A percentile compares a stretch with the other conserved stretches of the same genome.
phyloP scores from a whole-genome alignment of 2,797 vertebrate species.

The Enteromius unitaeniatus region DNA sequence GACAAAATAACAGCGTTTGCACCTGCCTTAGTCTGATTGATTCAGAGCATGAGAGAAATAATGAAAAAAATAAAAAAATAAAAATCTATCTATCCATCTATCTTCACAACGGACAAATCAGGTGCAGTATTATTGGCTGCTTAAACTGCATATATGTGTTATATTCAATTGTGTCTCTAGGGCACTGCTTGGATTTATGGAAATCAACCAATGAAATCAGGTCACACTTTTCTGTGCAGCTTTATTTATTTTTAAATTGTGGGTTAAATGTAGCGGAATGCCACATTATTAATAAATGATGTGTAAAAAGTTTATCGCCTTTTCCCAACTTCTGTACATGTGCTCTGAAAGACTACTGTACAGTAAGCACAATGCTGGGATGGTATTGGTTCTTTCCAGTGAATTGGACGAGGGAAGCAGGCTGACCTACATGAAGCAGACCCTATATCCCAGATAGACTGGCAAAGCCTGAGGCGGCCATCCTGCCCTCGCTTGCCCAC shows the following conservation, averaged over 20 bases:
- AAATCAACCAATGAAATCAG: slow-evolving; percentile 15
- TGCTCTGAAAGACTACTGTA: slow-evolving; percentile 6
- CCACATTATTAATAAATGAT: not conserved
- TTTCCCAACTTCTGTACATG: slow-evolving; percentile 2
- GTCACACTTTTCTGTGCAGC: not conserved
- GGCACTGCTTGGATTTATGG: not conserved
- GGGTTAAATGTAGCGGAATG: not conserved
- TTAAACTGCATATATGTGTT: not conserved
- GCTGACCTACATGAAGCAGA: slow-evolving; percentile 81
- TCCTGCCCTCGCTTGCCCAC: slow-evolving; percentile 56
- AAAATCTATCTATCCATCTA: not conserved
- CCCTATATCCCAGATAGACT: slow-evolving; percentile 71
- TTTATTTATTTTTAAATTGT: slow-evolving; percentile 8
- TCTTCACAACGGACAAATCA: not conserved
- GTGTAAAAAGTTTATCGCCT: not conserved
- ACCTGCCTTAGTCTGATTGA: slow-evolving; percentile 36
- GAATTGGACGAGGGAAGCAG: slow-evolving; percentile 59
- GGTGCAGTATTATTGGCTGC: not conserved
- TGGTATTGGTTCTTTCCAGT: slow-evolving; percentile 38
- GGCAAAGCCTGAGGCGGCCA: slow-evolving; percentile 67
- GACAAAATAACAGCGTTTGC: slow-evolving; percentile 33
- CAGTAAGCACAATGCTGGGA: not conserved
- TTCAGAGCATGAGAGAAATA: slow-evolving; percentile 33
- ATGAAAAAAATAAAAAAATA: not conserved
- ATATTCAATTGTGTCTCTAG: not conserved